These are phyloP conservation scores for Gallinago stenura DNA, from an alignment of 2,797 vertebrate species.

Conservation along the genomic window DNA sequence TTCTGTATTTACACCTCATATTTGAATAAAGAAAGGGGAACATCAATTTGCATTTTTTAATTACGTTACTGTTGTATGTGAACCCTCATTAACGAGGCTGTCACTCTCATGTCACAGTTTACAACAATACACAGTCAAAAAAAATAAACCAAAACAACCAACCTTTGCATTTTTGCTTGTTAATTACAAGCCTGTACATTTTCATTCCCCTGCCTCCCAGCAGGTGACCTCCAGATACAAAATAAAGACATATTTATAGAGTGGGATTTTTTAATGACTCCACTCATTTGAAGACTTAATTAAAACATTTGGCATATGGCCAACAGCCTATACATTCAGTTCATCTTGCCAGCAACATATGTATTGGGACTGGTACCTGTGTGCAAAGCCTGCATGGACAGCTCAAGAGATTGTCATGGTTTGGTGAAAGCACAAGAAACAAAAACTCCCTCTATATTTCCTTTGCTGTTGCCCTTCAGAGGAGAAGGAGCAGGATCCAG, in stretches of 20 bases:
- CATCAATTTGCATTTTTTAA: neutral
- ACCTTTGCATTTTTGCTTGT: neutral
- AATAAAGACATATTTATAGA: neutral
- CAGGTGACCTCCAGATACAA: neutral
- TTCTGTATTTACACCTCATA: neutral
- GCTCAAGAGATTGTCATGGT: neutral
- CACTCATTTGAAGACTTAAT: neutral
- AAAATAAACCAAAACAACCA: neutral
- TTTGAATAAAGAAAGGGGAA: neutral
- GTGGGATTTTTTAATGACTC: neutral
- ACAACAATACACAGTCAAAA: neutral
- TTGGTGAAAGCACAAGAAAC: neutral
- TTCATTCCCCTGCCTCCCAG: neutral
- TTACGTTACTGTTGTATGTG: neutral
- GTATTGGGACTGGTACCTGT: neutral
- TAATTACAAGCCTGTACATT: neutral
- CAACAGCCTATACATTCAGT: neutral
- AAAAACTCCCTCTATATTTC: neutral
- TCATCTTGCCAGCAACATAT: accelerated
- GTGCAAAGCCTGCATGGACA: neutral
- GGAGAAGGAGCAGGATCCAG: accelerated
- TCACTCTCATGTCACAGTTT: neutral
- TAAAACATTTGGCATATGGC: neutral
- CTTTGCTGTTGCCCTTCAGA: neutral
- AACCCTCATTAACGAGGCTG: neutral